Conservation (phyloP, 2,888 invertebrate genomes). For the Morpho deidamia region DNA sequence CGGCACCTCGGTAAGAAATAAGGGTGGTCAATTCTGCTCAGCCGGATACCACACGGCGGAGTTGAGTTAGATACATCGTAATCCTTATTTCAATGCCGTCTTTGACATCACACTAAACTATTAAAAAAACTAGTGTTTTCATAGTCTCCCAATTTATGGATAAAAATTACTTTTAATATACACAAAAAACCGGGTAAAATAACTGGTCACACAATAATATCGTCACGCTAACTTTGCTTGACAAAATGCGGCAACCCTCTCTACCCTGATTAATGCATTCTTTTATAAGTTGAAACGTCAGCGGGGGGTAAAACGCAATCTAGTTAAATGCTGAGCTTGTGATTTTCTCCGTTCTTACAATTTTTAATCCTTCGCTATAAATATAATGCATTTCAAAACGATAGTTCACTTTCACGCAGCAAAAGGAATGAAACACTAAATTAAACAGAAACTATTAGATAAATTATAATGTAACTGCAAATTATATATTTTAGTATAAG, state of each 20-base stretch:
- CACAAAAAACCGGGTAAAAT: too few species aligned
- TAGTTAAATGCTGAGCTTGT: constrained; percentile 36
- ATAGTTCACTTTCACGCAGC: not conserved
- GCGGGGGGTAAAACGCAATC: constrained; percentile 42
- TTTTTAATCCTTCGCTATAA: constrained; percentile 34
- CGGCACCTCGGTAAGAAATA: too few species aligned
- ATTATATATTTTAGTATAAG: too few species aligned
- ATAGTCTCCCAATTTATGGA: too few species aligned
- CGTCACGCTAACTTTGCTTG: constrained; percentile 27
- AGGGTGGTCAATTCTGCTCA: too few species aligned
- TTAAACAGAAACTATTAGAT: not conserved
- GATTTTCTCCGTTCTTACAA: constrained; percentile 13
- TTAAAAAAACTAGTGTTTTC: too few species aligned
- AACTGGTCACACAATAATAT: constrained; percentile 2
- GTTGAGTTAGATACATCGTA: too few species aligned
- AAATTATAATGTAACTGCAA: too few species aligned
- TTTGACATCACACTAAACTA: too few species aligned
- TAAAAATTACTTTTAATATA: too few species aligned
- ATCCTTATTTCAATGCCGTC: too few species aligned
- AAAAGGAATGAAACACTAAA: not conserved
- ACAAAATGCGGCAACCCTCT: constrained; percentile 40
- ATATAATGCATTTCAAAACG: not conserved
- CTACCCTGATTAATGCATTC: constrained; percentile 48
- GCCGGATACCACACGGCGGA: too few species aligned
- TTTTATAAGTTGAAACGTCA: constrained; percentile 47